A percentile compares a stretch with the other conserved stretches of the same genome.
Conservation (phyloP, 2,888 invertebrate genomes). For the Ceriagrion tenellum region DNA sequence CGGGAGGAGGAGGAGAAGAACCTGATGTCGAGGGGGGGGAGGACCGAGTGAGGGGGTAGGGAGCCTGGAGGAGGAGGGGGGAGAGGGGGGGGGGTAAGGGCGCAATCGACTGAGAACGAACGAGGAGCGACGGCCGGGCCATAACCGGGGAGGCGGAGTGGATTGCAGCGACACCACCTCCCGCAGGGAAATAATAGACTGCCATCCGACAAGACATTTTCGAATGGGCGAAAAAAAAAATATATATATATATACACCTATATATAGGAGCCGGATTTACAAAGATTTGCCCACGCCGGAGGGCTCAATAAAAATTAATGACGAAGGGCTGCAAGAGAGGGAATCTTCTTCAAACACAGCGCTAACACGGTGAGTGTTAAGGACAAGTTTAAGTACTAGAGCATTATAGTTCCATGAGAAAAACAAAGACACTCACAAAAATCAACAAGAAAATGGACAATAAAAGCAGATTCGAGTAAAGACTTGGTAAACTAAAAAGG, state of each 20-base stretch:
- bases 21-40: not conserved
- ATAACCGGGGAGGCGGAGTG: not conserved
- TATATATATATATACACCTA: too few species aligned
- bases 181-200: conserved; percentile 10
- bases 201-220: conserved; percentile 14
- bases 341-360: not conserved
- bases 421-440: not conserved
- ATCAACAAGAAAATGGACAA: not conserved
- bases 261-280: not conserved
- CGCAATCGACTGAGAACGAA: not conserved
- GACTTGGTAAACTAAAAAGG: too few species aligned
- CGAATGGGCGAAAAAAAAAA: not conserved
- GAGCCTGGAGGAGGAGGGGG: not conserved
- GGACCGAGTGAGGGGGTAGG: too few species aligned
- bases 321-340: not conserved
- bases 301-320: conserved; percentile 4
- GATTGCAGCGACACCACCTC: not conserved
- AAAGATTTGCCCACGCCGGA: conserved; percentile 7
- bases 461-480: not conserved
- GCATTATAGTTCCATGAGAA: not conserved
- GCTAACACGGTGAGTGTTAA: not conserved
- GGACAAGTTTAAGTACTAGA: not conserved
- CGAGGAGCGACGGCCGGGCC: not conserved
- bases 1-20: not conserved
- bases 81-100: too few species aligned